Evolutionary conservation across 2,888 invertebrate genomes (phyloP), one percentile per base, ranked within the genome.

Genomic region (Drosophila cracens): DNA sequence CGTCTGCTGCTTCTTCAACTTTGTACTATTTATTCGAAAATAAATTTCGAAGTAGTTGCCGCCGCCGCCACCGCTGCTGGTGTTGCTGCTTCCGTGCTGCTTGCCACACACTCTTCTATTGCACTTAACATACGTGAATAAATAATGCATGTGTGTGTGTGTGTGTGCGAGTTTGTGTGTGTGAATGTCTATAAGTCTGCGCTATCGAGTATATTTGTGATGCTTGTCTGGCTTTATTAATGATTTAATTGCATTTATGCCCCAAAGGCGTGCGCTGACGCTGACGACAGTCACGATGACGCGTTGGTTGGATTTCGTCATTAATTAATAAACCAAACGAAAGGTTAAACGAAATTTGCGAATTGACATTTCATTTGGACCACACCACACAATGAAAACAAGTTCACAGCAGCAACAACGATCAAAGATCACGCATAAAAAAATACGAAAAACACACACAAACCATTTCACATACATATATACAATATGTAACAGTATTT

Each of bases 21-120:
- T 89, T 86, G 85, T 86, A 86, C 85, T 86, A 86, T 89, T 89
- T 86, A 89, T 89, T 86, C 89, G 89, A 89, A 86, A 86, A 86
- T 89, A 87, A 89, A 87, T 86, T 89, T 87, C 87, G 89, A 86
- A 85, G 87, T 89, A 89, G 85, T 89, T 83, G 82, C 75, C 48
- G 74, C 68, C 29, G 74, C 51, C 21, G 62, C 21, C n/a, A 53
- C 8, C 25, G 49, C 16, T 57, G 53, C 3, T 54, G 54, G 29
- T 70, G 54, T 46, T 73, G 64, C 61, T 62, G 74, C 33, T 78
- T 68, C 72, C 60, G 71, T 72, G 79, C 76, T 57, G 75, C 76
- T 76, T 79, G 78, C 78, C 80, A 79, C 80, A 83, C 86, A 75
- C 72, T 75, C 68, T 65, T 64, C 79, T 79, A 78, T 56, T 87